phyloP scores from a whole-genome alignment of 2,888 invertebrate species.

The Euphydryas editha region DNA sequence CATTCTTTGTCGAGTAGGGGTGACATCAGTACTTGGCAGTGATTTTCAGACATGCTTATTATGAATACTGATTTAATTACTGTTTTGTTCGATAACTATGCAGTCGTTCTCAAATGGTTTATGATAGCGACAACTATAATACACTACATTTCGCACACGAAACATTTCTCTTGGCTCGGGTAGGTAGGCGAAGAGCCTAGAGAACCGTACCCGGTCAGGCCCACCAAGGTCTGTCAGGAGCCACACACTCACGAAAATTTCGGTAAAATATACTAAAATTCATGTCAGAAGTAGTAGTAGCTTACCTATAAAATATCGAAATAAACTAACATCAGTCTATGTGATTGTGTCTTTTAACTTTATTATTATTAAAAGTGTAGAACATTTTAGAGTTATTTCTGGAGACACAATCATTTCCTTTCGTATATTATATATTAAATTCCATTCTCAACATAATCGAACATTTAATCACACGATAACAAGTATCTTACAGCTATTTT shows the following conservation, averaged over 20 bases:
- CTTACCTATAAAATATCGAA: background rate
- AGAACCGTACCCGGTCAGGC: too few relatives aligned
- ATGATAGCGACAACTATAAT: too few relatives aligned
- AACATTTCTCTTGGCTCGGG: too few relatives aligned
- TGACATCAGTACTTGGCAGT: background rate
- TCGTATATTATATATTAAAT: background rate
- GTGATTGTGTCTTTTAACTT: background rate
- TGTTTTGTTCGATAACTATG: too few relatives aligned
- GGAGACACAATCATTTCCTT: constrained; percentile 12
- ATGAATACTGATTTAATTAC: too few relatives aligned
- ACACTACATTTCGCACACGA: too few relatives aligned
- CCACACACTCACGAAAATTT: too few relatives aligned
- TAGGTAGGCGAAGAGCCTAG: too few relatives aligned
- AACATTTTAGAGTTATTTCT: background rate
- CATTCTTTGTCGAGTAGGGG: too few relatives aligned
- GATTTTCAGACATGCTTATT: background rate
- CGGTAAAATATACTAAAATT: background rate
- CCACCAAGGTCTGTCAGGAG: too few relatives aligned
- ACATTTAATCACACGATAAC: background rate
- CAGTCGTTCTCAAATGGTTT: too few relatives aligned
- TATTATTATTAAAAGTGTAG: background rate
- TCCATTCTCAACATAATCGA: background rate
- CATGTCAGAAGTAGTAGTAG: background rate
- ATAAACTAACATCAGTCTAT: constrained; percentile 9
- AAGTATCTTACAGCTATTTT: constrained; percentile 1